These are phyloP conservation scores for Metopia argyrocephala DNA, from an alignment of 2,888 invertebrate genomes.

Conservation along the genomic window DNA sequence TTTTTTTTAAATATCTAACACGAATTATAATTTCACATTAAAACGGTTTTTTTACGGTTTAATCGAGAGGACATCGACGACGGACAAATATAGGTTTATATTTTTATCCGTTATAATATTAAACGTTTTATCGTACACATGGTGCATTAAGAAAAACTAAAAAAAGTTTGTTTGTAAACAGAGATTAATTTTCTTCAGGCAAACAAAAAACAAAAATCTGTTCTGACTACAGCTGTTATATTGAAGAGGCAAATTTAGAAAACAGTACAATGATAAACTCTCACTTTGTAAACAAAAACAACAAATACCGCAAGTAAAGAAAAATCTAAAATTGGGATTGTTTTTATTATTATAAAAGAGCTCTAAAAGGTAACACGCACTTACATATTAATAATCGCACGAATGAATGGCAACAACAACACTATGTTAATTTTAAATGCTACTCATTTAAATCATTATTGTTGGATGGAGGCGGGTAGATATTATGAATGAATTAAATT, in stretches of 20 bases:
- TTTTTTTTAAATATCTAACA: too few species aligned
- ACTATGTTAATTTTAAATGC: background rate
- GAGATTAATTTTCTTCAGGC: conserved; percentile 59
- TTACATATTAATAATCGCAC: background rate
- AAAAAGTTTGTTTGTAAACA: conserved; percentile 65
- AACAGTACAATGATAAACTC: background rate
- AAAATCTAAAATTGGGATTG: too few species aligned
- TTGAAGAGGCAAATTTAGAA: conserved; percentile 25
- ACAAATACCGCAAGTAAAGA: conserved; percentile 14
- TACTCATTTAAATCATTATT: background rate
- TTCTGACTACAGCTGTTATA: background rate
- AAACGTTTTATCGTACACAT: conserved; percentile 18
- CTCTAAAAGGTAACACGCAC: conserved; percentile 11
- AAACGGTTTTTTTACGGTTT: background rate
- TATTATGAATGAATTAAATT: background rate
- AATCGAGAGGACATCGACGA: too few species aligned
- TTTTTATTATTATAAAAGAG: conserved; percentile 4
- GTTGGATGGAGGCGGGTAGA: background rate
- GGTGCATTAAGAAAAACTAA: background rate
- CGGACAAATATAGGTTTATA: background rate
- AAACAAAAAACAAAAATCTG: conserved; percentile 17
- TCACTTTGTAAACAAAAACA: conserved; percentile 29
- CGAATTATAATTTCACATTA: too few species aligned
- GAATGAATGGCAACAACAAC: too few species aligned
- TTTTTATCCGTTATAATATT: background rate